phyloP scores from a whole-genome alignment of 1,140 invertebrate species.

The Hirudo medicinalis region DNA sequence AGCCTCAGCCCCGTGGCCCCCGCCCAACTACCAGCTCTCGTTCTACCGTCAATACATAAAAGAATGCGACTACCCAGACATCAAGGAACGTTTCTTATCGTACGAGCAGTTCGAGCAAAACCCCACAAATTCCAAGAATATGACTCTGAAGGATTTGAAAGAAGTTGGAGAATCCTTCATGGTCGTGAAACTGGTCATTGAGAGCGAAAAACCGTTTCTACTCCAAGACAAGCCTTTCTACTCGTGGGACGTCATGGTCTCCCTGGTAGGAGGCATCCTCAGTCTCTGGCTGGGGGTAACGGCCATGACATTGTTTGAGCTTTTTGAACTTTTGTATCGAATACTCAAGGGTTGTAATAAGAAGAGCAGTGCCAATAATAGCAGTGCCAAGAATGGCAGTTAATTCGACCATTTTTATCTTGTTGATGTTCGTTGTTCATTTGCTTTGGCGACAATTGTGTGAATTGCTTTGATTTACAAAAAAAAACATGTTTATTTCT shows the following conservation, averaged over 20 bases:
- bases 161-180: slow-evolving; percentile 1
- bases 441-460: no score
- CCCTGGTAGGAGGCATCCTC: slow-evolving; percentile 3
- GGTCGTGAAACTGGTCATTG: slow-evolving; percentile 2
- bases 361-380: no score
- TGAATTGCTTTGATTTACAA: no score
- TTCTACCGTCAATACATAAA: slow-evolving; percentile 2
- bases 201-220: not conserved
- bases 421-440: no score
- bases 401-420: no score
- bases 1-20: not conserved
- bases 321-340: not conserved
- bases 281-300: slow-evolving; percentile 15
- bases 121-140: not conserved
- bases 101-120: not conserved
- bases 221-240: not conserved
- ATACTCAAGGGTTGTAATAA: not conserved
- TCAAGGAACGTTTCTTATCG: not conserved
- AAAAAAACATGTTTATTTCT: no score
- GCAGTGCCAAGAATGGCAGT: no score
- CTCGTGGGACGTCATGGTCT: slow-evolving; percentile 9
- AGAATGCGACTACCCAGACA: not conserved
- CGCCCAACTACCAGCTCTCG: not conserved
- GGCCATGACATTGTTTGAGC: slow-evolving; percentile 2
- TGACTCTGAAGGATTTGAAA: not conserved